Conservation (phyloP, 37 sponge, comb jelly and placozoan genomes). For the Crambe crambe region DNA sequence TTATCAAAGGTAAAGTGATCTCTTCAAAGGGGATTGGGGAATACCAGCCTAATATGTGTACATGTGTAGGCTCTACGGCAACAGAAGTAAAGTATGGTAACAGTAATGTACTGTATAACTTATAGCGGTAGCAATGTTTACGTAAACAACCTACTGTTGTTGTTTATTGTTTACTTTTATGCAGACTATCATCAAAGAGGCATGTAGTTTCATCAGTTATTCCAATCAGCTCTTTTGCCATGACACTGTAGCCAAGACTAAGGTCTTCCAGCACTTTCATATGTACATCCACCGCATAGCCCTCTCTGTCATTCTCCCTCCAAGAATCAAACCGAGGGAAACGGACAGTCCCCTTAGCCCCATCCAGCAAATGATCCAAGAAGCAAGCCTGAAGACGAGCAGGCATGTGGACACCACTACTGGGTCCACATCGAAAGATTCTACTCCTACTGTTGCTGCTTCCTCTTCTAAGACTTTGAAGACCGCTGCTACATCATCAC, state of each 20-base stretch:
- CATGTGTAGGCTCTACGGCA: too few relatives aligned
- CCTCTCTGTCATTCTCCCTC: constrained; percentile 59
- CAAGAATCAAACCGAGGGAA: neutral
- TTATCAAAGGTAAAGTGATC: too few relatives aligned
- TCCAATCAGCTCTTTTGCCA: constrained; percentile 30
- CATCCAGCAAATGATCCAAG: neutral
- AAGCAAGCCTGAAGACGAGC: neutral
- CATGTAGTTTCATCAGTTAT: constrained; percentile 52
- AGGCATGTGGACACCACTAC: neutral
- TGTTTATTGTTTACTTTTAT: too few relatives aligned
- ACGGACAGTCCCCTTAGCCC: neutral
- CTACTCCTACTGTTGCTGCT: too few relatives aligned
- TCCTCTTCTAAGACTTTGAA: neutral
- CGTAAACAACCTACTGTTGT: too few relatives aligned
- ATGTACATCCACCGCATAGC: constrained; percentile 74
- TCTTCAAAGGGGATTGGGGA: too few relatives aligned
- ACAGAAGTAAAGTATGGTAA: too few relatives aligned
- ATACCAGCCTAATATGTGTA: too few relatives aligned
- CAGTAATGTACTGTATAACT: too few relatives aligned
- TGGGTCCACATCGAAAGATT: neutral
- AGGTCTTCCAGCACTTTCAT: constrained; percentile 41
- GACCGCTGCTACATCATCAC: too few relatives aligned
- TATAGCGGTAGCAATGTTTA: too few relatives aligned
- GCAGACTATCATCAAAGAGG: constrained; percentile 45
- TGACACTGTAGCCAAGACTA: neutral